These are phyloP conservation scores for Aphis gossypii DNA, from an alignment of 1,140 invertebrate genomes.

Conservation along the genomic window DNA sequence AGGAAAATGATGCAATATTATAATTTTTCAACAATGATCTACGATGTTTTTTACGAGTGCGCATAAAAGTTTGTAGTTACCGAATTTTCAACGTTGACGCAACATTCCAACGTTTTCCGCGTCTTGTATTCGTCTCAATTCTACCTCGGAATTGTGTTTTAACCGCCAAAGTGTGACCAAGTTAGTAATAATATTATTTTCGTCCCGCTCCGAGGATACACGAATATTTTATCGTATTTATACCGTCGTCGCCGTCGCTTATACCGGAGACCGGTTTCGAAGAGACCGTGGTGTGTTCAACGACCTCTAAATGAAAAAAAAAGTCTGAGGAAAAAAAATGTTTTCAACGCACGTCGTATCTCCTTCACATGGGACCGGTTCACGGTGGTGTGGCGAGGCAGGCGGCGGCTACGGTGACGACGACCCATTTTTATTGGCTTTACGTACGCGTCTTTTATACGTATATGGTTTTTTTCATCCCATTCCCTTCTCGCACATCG, in stretches of 20 bases:
- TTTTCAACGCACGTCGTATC: constrained; percentile 48
- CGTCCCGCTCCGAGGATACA: constrained; percentile 41
- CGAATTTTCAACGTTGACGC: neutral
- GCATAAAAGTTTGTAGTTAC: neutral
- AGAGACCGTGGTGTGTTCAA: constrained; percentile 49
- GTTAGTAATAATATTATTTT: constrained; percentile 38
- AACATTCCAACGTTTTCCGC: neutral
- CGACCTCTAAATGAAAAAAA: constrained; percentile 53
- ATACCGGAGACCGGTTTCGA: constrained; percentile 43
- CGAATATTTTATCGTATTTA: constrained; percentile 38
- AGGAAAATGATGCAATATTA: neutral
- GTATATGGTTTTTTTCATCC: constrained; percentile 37
- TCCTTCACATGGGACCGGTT: constrained; percentile 48
- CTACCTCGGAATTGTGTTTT: neutral
- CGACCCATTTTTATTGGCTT: constrained; percentile 57
- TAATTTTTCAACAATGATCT: neutral
- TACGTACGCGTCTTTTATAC: constrained; percentile 29
- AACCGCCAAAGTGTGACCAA: constrained; percentile 22
- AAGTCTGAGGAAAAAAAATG: constrained; percentile 42
- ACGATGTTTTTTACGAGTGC: neutral
- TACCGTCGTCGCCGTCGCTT: neutral
- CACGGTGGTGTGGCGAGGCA: constrained; percentile 18
- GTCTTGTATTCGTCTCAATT: neutral
- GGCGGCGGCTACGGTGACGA: neutral
- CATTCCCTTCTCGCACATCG: constrained; percentile 13